Percentiles rank a stretch among this genome's conserved stretches.
These are phyloP conservation scores for Oscheius sp. DNA, from an alignment of 2,888 invertebrate species.

Conservation along the genomic window DNA sequence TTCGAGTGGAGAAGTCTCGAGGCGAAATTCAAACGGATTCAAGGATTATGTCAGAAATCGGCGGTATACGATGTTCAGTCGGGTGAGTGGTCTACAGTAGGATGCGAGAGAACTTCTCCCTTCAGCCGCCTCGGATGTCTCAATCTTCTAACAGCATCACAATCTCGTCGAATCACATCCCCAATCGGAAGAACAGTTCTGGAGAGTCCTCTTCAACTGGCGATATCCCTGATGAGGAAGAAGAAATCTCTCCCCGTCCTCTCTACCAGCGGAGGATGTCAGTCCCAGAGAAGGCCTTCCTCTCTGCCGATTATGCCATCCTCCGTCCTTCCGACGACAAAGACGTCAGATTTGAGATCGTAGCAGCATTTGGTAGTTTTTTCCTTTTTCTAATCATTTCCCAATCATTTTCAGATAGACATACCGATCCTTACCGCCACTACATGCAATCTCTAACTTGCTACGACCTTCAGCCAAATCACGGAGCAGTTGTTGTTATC, in stretches of 20 bases:
- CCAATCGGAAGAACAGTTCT: conserved; percentile 4
- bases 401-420: conserved; percentile 43
- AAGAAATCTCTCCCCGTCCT: conserved; percentile 39
- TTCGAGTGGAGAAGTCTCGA: conserved; percentile 39
- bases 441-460: conserved; percentile 66
- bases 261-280: conserved; percentile 51
- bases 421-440: conserved; percentile 59
- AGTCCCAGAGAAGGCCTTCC: conserved; percentile 64
- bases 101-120: neutral
- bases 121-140: conserved; percentile 9
- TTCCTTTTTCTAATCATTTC: neutral
- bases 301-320: conserved; percentile 65
- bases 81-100: conserved; percentile 5
- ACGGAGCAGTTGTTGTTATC: conserved; percentile 62
- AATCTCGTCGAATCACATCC: neutral
- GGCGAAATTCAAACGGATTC: conserved; percentile 46
- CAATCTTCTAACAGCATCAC: conserved; percentile 1
- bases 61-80: conserved; percentile 36
- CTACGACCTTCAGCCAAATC: conserved; percentile 65
- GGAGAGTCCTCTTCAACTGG: conserved; percentile 14
- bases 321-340: conserved; percentile 54
- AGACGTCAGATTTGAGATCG: conserved; percentile 52
- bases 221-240: conserved; percentile 41
- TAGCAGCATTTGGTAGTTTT: conserved; percentile 57
- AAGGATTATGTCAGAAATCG: conserved; percentile 39